Percentiles rank a stretch among this genome's conserved stretches.
Conservation (phyloP, 2,113 vertebrate genomes). For the Ameiurus melas region DNA sequence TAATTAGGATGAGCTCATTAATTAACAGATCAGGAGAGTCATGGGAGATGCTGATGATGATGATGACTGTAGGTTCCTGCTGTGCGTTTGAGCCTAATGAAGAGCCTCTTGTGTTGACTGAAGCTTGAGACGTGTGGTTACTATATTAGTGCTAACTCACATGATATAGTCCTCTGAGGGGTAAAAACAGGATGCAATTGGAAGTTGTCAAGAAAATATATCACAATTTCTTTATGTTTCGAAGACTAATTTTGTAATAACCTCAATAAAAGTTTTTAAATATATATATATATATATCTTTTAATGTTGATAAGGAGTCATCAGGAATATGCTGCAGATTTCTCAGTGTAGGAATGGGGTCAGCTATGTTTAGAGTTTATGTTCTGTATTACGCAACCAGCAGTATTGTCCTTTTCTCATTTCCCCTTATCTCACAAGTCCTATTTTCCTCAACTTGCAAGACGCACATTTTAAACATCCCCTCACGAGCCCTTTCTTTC, state of each 20-base stretch:
- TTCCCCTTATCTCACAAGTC: constrained; percentile 47
- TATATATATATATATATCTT: neutral
- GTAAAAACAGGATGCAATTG: neutral
- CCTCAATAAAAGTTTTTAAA: neutral
- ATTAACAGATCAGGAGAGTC: constrained; percentile 35
- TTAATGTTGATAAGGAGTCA: neutral
- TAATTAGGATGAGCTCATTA: constrained; percentile 40
- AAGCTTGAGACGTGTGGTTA: neutral
- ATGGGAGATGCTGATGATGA: constrained; percentile 15
- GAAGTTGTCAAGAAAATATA: neutral
- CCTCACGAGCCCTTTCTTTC: neutral
- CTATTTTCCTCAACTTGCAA: constrained; percentile 56
- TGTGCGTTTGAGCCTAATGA: constrained; percentile 24
- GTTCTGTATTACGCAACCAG: neutral
- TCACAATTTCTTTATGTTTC: neutral
- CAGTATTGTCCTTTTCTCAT: constrained; percentile 28
- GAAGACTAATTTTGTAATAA: neutral
- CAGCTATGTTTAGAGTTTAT: constrained; percentile 21
- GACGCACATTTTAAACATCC: constrained; percentile 60
- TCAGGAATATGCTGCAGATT: neutral
- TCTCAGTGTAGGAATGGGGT: constrained; percentile 14
- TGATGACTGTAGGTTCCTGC: constrained; percentile 4
- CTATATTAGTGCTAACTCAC: constrained; percentile 8
- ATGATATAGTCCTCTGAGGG: neutral
- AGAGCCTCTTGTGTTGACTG: constrained; percentile 7